A percentile compares a stretch with the other conserved stretches of the same genome.
Conservation (phyloP, 2,888 invertebrate genomes). For the Rutpela maculata region DNA sequence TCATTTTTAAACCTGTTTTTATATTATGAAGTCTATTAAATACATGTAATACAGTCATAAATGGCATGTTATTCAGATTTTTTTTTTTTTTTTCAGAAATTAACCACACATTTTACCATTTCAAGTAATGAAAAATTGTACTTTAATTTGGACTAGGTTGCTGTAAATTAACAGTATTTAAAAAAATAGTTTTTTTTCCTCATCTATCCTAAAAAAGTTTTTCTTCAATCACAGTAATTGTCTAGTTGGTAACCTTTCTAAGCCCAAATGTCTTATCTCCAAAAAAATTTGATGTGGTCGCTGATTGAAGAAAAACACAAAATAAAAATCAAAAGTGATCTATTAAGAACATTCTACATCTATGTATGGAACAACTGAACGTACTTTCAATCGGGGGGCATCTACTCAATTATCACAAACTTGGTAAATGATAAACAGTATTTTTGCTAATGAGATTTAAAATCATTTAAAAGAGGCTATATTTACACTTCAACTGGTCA, state of each 20-base stretch:
- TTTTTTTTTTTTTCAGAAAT: slow-evolving; percentile 21
- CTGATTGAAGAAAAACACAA: slow-evolving; percentile 17
- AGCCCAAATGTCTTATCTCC: neutral
- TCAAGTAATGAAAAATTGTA: slow-evolving; percentile 35
- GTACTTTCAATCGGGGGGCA: too few relatives aligned
- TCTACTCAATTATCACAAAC: too few relatives aligned
- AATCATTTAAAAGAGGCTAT: too few relatives aligned
- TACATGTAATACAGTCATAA: slow-evolving; percentile 32
- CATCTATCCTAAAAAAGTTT: slow-evolving; percentile 13
- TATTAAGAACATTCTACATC: neutral
- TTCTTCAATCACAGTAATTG: slow-evolving; percentile 12
- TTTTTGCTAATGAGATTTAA: too few relatives aligned
- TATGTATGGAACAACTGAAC: too few relatives aligned
- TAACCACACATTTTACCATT: slow-evolving; percentile 27
- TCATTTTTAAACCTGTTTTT: neutral
- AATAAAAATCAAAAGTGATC: neutral
- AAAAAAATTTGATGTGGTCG: too few relatives aligned
- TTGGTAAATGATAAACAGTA: too few relatives aligned
- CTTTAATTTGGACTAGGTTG: slow-evolving; percentile 38
- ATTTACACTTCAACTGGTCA: too few relatives aligned
- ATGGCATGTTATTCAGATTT: slow-evolving; percentile 10
- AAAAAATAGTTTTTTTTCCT: slow-evolving; percentile 22
- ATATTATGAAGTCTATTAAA: slow-evolving; percentile 39
- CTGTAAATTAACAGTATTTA: slow-evolving; percentile 33
- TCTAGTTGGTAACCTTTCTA: neutral